Evolutionary conservation across 2,888 invertebrate genomes (phyloP).

Genomic region (Corythucha ciliata): DNA sequence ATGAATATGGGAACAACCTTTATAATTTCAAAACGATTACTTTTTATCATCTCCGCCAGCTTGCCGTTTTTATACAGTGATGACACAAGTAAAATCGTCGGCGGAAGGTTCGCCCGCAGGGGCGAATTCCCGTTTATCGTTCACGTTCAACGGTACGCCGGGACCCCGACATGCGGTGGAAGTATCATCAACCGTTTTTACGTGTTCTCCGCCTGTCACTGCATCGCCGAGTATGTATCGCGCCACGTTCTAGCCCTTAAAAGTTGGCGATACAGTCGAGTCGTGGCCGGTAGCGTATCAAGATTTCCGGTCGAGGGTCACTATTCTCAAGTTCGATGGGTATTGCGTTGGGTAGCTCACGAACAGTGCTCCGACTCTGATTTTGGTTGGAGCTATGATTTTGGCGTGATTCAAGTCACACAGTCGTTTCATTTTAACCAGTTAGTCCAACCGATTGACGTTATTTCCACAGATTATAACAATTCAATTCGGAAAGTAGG

Average conservation of each 20-base stretch:
- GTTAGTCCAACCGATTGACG: not conserved
- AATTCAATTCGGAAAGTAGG: not conserved
- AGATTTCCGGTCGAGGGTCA: constrained; percentile 5
- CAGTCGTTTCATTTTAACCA: constrained; percentile 10
- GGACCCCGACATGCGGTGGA: constrained; percentile 12
- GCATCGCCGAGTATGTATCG: no score
- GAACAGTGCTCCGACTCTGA: not conserved
- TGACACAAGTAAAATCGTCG: no score
- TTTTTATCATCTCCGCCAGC: no score
- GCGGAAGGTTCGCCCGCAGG: constrained; percentile 7
- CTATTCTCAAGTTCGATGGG: constrained; percentile 15
- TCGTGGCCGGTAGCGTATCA: constrained; percentile 10
- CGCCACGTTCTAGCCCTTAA: no score
- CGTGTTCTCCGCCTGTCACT: constrained; percentile 17
- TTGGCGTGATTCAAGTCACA: constrained; percentile 10
- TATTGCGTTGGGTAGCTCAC: constrained; percentile 5
- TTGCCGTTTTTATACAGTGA: no score
- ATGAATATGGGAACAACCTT: no score
- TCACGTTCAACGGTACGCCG: not conserved
- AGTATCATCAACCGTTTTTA: constrained; percentile 3
- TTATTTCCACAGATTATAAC: not conserved
- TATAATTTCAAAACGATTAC: no score
- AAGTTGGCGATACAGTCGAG: not conserved
- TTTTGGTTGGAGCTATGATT: constrained; percentile 10
- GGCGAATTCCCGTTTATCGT: constrained; percentile 14